Evolutionary conservation across 2,113 vertebrate species (phyloP).

Genomic region (Pedetes capensis): DNA sequence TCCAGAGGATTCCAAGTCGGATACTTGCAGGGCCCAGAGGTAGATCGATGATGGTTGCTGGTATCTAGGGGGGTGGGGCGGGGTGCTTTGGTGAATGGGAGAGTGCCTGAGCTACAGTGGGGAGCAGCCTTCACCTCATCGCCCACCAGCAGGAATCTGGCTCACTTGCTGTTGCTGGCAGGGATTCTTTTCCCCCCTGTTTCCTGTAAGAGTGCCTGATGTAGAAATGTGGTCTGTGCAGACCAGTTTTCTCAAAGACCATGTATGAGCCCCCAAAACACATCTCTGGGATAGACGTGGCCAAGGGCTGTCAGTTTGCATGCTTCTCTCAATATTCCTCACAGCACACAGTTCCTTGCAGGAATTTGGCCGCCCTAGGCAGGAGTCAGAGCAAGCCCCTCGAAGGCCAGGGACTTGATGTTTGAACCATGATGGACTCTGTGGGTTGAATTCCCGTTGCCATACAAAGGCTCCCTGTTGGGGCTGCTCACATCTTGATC

Average conservation of each 20-base stretch:
- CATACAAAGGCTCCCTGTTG: neutral
- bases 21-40: neutral
- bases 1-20: neutral
- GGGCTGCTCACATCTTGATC: neutral
- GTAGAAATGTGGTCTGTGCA: neutral
- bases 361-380: neutral
- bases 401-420: neutral
- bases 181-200: neutral
- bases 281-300: neutral
- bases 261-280: neutral
- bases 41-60: neutral
- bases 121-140: neutral
- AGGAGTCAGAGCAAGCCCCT: neutral
- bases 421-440: neutral
- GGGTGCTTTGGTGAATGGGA: neutral
- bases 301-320: conserved; percentile 17
- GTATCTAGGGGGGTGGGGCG: neutral
- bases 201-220: neutral
- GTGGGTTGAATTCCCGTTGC: neutral
- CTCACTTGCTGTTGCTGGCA: neutral
- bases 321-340: neutral
- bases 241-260: neutral
- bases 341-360: neutral
- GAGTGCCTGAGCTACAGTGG: accelerated
- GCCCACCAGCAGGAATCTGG: neutral